These are phyloP conservation scores for Anhinga anhinga DNA, from an alignment of 2,113 vertebrate species.

Conservation along the genomic window DNA sequence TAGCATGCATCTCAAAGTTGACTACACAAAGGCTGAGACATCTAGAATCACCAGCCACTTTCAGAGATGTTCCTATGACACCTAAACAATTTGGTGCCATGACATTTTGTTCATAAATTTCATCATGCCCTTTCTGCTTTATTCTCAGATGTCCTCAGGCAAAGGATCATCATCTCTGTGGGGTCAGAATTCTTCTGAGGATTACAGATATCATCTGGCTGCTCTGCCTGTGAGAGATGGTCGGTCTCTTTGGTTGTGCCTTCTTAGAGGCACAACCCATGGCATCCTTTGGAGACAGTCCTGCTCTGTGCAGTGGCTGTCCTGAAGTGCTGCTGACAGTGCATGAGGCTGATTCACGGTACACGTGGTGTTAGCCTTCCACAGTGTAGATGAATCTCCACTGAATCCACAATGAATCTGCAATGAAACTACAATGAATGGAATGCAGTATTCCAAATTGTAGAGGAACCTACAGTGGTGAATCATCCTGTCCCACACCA, in stretches of 20 bases:
- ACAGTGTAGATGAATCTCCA: not conserved
- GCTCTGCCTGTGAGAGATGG: not conserved
- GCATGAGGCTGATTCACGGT: not conserved
- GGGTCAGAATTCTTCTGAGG: not conserved
- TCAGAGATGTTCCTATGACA: not conserved
- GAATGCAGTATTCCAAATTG: not conserved
- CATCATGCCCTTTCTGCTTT: not conserved
- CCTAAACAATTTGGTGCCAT: not conserved
- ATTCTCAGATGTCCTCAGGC: not conserved
- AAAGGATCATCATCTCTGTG: fast-evolving
- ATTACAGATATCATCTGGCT: not conserved
- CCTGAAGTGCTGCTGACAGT: not conserved
- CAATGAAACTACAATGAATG: not conserved
- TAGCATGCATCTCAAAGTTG: not conserved
- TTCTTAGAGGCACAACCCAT: not conserved
- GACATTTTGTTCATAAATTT: not conserved
- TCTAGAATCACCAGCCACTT: not conserved
- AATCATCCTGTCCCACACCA: not conserved
- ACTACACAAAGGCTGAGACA: not conserved
- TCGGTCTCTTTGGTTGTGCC: not conserved
- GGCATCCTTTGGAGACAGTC: not conserved
- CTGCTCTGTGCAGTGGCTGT: not conserved
- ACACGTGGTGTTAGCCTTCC: not conserved
- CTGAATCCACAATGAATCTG: not conserved
- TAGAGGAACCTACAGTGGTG: not conserved